Conservation (phyloP, 1,140 invertebrate species). For the Ceratosolen solmsi region DNA sequence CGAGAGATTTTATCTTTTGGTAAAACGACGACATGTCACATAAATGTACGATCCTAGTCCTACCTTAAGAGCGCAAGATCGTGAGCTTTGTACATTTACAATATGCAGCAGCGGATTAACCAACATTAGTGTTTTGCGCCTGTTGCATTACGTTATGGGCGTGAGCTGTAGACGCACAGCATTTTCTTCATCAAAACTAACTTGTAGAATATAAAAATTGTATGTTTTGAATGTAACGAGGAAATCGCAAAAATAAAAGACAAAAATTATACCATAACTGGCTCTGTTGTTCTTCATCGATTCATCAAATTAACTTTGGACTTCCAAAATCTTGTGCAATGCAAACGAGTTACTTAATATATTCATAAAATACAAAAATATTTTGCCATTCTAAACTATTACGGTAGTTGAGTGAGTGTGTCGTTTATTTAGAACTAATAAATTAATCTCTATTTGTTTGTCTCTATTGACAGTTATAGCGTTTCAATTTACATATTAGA, state of each 20-base stretch:
- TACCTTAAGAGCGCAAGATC: slow-evolving; percentile 55
- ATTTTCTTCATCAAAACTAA: slow-evolving; percentile 52
- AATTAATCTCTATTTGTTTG: slow-evolving; percentile 56
- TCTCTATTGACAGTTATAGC: slow-evolving; percentile 40
- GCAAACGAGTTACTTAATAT: slow-evolving; percentile 46
- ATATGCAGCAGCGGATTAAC: slow-evolving; percentile 43
- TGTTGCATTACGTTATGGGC: slow-evolving; percentile 28
- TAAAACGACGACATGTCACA: slow-evolving; percentile 49
- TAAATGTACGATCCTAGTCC: slow-evolving; percentile 54
- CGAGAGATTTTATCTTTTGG: slow-evolving; percentile 44
- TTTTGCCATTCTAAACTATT: slow-evolving; percentile 52
- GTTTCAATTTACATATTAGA: neutral
- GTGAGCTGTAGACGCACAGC: slow-evolving; percentile 47
- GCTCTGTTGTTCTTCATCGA: neutral
- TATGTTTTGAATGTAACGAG: slow-evolving; percentile 50
- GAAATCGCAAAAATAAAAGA: slow-evolving; percentile 51
- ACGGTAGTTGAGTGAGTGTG: slow-evolving; percentile 39
- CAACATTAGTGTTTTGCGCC: slow-evolving; percentile 45
- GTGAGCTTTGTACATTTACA: slow-evolving; percentile 68
- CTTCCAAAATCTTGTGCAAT: neutral
- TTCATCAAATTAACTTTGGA: neutral
- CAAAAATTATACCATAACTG: slow-evolving; percentile 47
- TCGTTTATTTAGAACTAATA: slow-evolving; percentile 50
- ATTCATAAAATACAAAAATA: slow-evolving; percentile 50
- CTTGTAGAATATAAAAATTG: slow-evolving; percentile 52